Conservation (phyloP, 2,113 vertebrate species). For the Chloroceryle aenea region DNA sequence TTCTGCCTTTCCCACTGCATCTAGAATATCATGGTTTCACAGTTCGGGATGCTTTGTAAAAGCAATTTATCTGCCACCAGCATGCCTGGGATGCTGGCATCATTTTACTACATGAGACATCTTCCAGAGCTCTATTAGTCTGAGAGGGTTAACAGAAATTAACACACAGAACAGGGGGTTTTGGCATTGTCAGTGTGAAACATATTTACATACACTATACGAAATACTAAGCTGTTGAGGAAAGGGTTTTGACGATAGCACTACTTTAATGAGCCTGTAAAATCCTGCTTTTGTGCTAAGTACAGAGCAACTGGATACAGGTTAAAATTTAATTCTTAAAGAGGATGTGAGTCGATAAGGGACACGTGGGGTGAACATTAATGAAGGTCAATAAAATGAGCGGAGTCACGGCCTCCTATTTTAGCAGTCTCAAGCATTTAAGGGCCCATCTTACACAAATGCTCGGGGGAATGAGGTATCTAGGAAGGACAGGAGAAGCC, state of each 20-base stretch:
- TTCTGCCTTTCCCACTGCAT: background rate
- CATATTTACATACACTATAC: background rate
- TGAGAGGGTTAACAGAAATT: background rate
- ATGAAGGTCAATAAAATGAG: background rate
- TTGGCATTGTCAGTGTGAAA: background rate
- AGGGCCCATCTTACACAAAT: background rate
- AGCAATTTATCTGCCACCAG: background rate
- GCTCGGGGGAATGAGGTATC: background rate
- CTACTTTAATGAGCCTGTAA: background rate
- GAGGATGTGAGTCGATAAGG: background rate
- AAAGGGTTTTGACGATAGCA: background rate
- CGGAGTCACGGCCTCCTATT: background rate
- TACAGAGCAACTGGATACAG: background rate
- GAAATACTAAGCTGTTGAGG: background rate
- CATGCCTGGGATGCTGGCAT: background rate
- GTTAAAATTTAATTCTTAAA: background rate
- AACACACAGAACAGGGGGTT: background rate
- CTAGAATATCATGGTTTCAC: constrained; percentile 38
- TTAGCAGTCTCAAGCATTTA: background rate
- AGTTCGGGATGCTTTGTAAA: constrained; percentile 46
- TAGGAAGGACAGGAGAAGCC: background rate
- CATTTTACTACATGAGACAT: background rate
- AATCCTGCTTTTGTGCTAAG: background rate
- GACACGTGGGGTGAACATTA: background rate
- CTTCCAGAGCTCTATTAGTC: background rate